phyloP scores from a whole-genome alignment of 2,797 vertebrate genomes.

The Gorsachius magnificus region DNA sequence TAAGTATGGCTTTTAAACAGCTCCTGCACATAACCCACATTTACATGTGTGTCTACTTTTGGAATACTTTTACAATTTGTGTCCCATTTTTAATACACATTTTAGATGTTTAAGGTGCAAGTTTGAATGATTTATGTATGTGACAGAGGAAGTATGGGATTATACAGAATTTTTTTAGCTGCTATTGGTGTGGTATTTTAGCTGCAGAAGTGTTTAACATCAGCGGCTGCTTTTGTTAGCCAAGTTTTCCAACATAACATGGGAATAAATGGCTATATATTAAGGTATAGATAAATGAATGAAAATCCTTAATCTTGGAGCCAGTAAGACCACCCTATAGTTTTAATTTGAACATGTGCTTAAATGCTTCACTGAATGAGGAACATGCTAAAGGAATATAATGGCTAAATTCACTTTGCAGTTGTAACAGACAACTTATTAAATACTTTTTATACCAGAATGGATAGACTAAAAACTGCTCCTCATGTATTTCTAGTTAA shows the following conservation, averaged over 20 bases:
- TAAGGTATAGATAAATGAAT: neutral
- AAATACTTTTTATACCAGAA: neutral
- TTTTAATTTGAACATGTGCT: neutral
- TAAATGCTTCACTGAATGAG: neutral
- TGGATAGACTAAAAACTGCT: neutral
- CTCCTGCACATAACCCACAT: neutral
- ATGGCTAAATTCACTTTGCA: neutral
- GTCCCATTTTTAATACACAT: neutral
- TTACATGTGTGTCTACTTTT: neutral
- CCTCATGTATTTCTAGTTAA: neutral
- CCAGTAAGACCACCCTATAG: neutral
- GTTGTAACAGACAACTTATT: neutral
- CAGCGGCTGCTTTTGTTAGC: neutral
- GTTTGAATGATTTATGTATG: neutral
- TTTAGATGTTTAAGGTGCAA: neutral
- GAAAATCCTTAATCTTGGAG: neutral
- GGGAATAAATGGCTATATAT: neutral
- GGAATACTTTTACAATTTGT: neutral
- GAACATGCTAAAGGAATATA: neutral
- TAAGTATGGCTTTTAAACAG: neutral
- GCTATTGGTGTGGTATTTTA: neutral
- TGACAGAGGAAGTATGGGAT: neutral
- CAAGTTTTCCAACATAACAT: neutral
- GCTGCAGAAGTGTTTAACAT: neutral
- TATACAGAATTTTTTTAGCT: neutral